Evolutionary conservation across 2,797 vertebrate genomes (phyloP).

Genomic region (Acanthurus leucopareius): DNA sequence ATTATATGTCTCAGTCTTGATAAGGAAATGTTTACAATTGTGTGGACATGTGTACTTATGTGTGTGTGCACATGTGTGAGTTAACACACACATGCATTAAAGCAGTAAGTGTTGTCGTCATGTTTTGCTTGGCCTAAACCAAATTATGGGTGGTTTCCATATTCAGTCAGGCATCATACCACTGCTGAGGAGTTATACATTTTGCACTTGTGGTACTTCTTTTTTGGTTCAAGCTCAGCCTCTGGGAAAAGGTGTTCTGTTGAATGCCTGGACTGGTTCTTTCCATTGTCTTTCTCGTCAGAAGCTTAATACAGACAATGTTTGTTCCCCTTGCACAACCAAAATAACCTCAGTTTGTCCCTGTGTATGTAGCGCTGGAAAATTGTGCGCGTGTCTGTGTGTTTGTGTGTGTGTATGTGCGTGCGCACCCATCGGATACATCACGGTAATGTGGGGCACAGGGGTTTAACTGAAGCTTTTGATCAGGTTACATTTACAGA

Average conservation of each 20-base stretch:
- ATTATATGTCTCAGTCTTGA: background rate
- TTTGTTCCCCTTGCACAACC: conserved; percentile 37
- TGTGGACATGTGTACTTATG: background rate
- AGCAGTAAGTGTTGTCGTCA: background rate
- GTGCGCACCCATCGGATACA: background rate
- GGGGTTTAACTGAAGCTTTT: conserved; percentile 32
- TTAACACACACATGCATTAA: background rate
- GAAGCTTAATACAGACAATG: conserved; percentile 32
- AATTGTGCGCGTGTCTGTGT: conserved; percentile 8
- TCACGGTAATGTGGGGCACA: conserved; percentile 1
- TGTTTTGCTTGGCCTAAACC: background rate
- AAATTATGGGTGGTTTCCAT: background rate
- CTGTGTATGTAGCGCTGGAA: conserved; percentile 46
- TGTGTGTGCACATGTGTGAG: conserved; percentile 4
- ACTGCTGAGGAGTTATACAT: background rate
- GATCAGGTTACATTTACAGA: conserved; percentile 34
- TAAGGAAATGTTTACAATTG: background rate
- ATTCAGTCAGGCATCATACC: background rate
- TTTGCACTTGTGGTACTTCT: background rate
- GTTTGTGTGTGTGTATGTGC: conserved; percentile 15
- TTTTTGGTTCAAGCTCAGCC: background rate
- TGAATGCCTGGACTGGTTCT: conserved; percentile 5
- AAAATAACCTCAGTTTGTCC: conserved; percentile 57
- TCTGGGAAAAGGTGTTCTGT: conserved; percentile 16
- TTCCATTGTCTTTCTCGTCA: conserved; percentile 44